Conservation (phyloP, 2,888 invertebrate genomes). For the Orthosia cruda region DNA sequence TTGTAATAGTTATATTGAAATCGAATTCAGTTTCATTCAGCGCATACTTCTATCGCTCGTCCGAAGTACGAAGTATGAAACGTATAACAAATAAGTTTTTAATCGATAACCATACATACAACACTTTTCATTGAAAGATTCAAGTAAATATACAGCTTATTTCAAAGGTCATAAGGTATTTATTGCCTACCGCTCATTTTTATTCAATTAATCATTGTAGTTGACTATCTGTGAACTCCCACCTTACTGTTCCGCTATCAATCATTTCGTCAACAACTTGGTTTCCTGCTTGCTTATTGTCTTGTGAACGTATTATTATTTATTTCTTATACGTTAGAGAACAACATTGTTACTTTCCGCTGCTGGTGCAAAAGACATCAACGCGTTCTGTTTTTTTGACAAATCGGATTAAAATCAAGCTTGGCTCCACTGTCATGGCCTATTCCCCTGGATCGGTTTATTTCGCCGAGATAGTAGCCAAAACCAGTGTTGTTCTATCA, state of each 20-base stretch:
- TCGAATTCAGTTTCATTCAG: background rate
- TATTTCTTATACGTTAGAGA: background rate
- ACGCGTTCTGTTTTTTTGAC: conserved; percentile 36
- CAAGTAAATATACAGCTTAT: conserved; percentile 3
- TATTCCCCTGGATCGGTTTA: too few relatives aligned
- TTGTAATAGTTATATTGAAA: background rate
- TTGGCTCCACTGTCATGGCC: too few relatives aligned
- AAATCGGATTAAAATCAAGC: too few relatives aligned
- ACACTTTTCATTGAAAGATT: background rate
- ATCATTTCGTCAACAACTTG: conserved; percentile 13
- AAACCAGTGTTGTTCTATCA: too few relatives aligned
- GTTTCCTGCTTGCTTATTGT: conserved; percentile 12
- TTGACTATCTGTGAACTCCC: conserved; percentile 11
- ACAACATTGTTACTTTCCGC: background rate
- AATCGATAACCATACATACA: conserved; percentile 1
- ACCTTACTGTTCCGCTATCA: conserved; percentile 11
- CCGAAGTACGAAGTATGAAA: background rate
- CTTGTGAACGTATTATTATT: background rate
- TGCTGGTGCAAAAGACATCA: conserved; percentile 61
- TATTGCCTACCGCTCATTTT: background rate
- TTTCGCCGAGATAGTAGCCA: too few relatives aligned
- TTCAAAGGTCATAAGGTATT: background rate
- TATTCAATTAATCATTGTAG: conserved; percentile 35
- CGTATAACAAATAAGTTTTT: background rate
- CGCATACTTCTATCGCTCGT: background rate